Evolutionary conservation across 2,888 invertebrate genomes (phyloP).

Genomic region (Maniola hyperantus): DNA sequence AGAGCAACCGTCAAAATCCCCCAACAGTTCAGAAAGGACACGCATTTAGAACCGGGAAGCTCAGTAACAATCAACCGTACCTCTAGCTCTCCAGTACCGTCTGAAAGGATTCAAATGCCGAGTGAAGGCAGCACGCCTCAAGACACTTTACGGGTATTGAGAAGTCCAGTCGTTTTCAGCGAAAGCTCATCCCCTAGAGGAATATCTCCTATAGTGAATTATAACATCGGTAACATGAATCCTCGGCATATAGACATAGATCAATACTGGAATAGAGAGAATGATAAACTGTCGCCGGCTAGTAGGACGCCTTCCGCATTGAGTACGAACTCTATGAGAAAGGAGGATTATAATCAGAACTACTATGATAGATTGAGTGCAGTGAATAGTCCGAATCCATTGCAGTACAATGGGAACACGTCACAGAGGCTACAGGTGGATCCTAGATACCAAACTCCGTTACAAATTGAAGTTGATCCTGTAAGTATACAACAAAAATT

Average conservation of each 20-base stretch:
- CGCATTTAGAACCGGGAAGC: conserved; percentile 50
- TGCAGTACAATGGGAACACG: conserved; percentile 69
- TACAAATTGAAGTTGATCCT: conserved; percentile 87
- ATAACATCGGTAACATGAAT: conserved; percentile 80
- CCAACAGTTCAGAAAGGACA: conserved; percentile 60
- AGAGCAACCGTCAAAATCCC: conserved; percentile 67
- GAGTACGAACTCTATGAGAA: conserved; percentile 63
- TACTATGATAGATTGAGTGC: conserved; percentile 69
- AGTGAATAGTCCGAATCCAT: conserved; percentile 64
- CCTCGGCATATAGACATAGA: conserved; percentile 76
- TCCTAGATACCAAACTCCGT: conserved; percentile 74
- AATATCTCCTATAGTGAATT: conserved; percentile 74
- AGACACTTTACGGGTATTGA: conserved; percentile 60
- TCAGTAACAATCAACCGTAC: conserved; percentile 61
- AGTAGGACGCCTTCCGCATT: conserved; percentile 60
- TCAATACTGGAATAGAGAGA: conserved; percentile 67
- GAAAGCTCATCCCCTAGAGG: conserved; percentile 71
- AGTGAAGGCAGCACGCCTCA: conserved; percentile 64
- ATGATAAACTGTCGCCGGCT: conserved; percentile 62
- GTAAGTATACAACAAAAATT: conserved; percentile 73
- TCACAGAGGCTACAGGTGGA: conserved; percentile 58
- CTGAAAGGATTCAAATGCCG: conserved; percentile 45
- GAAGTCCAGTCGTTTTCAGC: conserved; percentile 74
- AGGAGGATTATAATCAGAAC: conserved; percentile 73
- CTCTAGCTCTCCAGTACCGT: conserved; percentile 64